Conservation (phyloP, 2,888 invertebrate species). For the Phaedon cochleariae region DNA sequence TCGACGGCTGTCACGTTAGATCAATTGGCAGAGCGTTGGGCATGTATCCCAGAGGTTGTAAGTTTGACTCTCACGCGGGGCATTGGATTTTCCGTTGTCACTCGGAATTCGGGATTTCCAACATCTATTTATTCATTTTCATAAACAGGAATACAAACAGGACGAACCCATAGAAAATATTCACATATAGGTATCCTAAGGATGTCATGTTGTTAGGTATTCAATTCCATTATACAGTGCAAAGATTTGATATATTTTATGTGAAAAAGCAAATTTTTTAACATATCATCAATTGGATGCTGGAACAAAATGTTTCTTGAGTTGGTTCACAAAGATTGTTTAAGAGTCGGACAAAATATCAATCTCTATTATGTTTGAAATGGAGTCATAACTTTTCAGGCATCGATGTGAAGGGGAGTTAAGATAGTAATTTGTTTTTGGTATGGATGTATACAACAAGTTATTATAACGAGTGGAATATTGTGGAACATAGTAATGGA, state of each 20-base stretch:
- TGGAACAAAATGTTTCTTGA: not conserved
- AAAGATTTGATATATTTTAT: not conserved
- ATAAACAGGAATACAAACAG: not conserved
- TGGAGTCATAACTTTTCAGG: no score
- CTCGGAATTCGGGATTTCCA: no score
- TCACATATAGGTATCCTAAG: not conserved
- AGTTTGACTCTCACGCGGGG: no score
- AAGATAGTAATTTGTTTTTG: not conserved
- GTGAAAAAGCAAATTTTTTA: not conserved
- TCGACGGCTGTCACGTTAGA: no score
- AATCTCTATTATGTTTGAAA: no score
- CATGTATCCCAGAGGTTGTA: no score
- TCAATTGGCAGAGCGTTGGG: no score
- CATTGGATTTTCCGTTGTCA: no score
- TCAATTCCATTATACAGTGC: not conserved
- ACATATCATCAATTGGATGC: not conserved
- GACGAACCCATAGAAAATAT: not conserved
- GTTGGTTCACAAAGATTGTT: no score
- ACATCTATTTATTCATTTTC: not conserved
- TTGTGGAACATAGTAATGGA: not conserved
- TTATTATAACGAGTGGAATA: not conserved
- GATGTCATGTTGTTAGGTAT: not conserved
- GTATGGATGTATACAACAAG: not conserved
- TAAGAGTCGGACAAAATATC: no score
- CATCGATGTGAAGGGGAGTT: not conserved